These are phyloP conservation scores for Eulemur rufifrons DNA, from an alignment of 2,113 vertebrate species.

Conservation along the genomic window DNA sequence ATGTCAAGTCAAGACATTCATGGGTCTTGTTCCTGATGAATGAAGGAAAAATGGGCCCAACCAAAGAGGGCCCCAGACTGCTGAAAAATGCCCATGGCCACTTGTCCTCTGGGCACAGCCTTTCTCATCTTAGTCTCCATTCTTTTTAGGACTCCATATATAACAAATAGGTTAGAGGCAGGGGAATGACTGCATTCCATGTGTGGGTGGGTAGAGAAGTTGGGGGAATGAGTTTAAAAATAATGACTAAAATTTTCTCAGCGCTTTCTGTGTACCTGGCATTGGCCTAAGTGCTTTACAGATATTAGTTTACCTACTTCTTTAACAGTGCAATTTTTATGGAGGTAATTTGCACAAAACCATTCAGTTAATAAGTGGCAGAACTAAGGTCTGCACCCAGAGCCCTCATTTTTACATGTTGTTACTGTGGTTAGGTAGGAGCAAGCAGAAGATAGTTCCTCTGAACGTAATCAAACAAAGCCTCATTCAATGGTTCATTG, in stretches of 20 bases:
- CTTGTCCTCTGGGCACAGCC: background rate
- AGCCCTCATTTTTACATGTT: background rate
- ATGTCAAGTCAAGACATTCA: slow-evolving; percentile 35
- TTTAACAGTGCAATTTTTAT: background rate
- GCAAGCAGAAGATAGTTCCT: background rate
- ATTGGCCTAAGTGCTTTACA: background rate
- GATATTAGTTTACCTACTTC: background rate
- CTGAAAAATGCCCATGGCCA: background rate
- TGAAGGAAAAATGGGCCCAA: slow-evolving; percentile 57
- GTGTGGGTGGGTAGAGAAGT: background rate
- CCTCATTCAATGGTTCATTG: background rate
- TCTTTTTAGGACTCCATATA: background rate
- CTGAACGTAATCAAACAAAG: background rate
- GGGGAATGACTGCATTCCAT: background rate
- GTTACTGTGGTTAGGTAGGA: background rate
- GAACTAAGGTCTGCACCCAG: background rate
- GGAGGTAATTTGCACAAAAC: background rate
- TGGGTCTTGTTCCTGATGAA: slow-evolving; percentile 61
- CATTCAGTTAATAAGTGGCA: background rate
- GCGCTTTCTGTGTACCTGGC: background rate
- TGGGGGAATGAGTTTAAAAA: background rate
- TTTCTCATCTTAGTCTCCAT: background rate
- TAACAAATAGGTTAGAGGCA: background rate
- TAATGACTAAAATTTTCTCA: background rate
- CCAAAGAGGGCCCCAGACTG: background rate